phyloP scores from a whole-genome alignment of 2,888 invertebrate species.

The Neelides folsomi region DNA sequence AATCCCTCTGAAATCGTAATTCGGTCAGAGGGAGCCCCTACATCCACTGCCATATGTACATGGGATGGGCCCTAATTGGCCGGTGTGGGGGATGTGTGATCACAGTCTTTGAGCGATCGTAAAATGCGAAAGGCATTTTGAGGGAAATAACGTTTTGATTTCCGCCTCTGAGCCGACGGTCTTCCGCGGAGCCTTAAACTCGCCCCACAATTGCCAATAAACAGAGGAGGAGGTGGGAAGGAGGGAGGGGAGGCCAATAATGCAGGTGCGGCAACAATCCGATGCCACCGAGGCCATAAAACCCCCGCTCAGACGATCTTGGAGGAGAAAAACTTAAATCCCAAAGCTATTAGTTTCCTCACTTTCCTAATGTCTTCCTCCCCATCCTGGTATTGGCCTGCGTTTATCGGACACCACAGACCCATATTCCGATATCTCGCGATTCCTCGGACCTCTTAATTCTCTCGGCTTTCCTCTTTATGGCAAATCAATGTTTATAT shows the following conservation, averaged over 20 bases:
- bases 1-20: neutral
- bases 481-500: slow-evolving; percentile 34
- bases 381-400: slow-evolving; percentile 3
- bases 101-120: slow-evolving; percentile 22
- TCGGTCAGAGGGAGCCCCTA: neutral
- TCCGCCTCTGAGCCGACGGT: slow-evolving; percentile 20
- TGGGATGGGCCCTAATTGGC: too few relatives aligned
- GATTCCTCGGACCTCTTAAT: slow-evolving; percentile 25
- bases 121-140: slow-evolving; percentile 25
- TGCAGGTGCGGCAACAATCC: slow-evolving; percentile 23
- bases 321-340: slow-evolving; percentile 30
- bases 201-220: slow-evolving; percentile 21
- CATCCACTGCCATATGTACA: too few relatives aligned
- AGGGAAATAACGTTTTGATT: slow-evolving; percentile 23
- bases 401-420: slow-evolving; percentile 33
- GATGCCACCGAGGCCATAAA: slow-evolving; percentile 29
- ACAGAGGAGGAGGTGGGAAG: slow-evolving; percentile 14
- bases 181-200: neutral
- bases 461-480: slow-evolving; percentile 30
- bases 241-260: slow-evolving; percentile 18
- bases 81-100: slow-evolving; percentile 6
- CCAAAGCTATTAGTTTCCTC: slow-evolving; percentile 34
- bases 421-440: slow-evolving; percentile 32
- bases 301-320: slow-evolving; percentile 1
- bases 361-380: slow-evolving; percentile 31